A percentile compares a stretch with the other conserved stretches of the same genome.
Conservation (phyloP, 2,113 vertebrate genomes). For the Dendropsophus ebraccatus region DNA sequence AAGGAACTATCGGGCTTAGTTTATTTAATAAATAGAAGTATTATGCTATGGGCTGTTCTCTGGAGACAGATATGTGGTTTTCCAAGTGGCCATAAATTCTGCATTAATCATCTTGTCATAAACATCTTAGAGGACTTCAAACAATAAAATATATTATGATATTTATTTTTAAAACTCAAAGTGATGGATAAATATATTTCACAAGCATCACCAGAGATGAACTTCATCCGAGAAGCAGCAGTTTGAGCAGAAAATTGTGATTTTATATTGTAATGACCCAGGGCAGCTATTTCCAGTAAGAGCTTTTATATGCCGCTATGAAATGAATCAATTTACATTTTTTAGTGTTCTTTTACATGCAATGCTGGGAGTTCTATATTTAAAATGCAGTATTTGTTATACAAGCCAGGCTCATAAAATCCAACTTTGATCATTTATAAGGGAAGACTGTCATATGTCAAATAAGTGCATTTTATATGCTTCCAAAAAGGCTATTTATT, state of each 20-base stretch:
- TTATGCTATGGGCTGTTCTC: neutral
- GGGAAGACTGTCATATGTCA: neutral
- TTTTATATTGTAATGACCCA: constrained; percentile 35
- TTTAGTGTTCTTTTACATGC: constrained; percentile 20
- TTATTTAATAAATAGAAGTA: neutral
- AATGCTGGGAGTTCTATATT: neutral
- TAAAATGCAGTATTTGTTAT: constrained; percentile 8
- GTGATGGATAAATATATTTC: neutral
- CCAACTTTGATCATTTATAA: neutral
- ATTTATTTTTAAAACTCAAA: neutral
- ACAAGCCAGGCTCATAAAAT: neutral
- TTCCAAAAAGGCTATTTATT: neutral
- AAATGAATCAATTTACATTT: constrained; percentile 44
- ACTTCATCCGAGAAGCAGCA: constrained; percentile 18
- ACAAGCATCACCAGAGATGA: neutral
- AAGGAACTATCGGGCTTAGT: neutral
- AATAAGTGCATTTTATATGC: neutral
- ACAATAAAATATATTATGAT: constrained; percentile 4
- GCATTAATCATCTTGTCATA: neutral
- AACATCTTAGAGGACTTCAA: neutral
- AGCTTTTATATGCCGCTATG: constrained; percentile 17
- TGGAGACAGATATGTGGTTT: neutral
- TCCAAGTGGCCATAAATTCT: neutral
- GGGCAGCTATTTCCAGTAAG: constrained; percentile 40
- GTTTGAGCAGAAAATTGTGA: constrained; percentile 36